Percentiles rank a stretch among this genome's conserved stretches.
Evolutionary conservation across 35 echinoderm and acorn worm genomes (phyloP).

Genomic region (Heliocidaris tuberculata): DNA sequence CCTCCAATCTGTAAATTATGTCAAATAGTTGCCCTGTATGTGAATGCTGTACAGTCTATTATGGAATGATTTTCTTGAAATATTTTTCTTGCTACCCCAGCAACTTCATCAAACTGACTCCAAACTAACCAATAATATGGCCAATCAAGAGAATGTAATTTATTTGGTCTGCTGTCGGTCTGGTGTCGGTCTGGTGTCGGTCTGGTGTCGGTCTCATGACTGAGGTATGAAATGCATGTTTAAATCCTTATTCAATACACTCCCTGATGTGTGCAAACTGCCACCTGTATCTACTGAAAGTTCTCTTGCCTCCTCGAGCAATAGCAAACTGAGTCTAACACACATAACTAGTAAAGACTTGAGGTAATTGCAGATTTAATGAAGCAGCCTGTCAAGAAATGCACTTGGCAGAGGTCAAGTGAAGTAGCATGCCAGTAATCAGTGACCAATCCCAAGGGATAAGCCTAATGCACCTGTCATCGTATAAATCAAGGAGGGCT

Average conservation of each 20-base stretch:
- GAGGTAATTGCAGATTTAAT: background rate
- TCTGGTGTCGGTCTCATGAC: too few species aligned
- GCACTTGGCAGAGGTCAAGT: background rate
- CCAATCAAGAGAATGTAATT: too few species aligned
- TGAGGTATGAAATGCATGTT: too few species aligned
- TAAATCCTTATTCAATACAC: background rate
- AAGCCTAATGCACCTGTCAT: background rate
- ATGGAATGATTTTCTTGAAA: too few species aligned
- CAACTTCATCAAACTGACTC: background rate
- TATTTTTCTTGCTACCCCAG: background rate
- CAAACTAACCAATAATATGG: too few species aligned
- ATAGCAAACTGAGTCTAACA: background rate
- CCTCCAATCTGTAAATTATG: conserved; percentile 75
- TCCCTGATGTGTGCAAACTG: background rate
- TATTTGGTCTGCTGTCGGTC: too few species aligned
- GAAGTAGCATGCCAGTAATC: background rate
- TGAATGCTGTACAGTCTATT: background rate
- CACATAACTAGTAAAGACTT: background rate
- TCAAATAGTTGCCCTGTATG: background rate
- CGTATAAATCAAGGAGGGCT: background rate
- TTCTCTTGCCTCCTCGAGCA: background rate
- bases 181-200: too few species aligned
- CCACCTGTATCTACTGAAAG: background rate
- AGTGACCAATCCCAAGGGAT: background rate
- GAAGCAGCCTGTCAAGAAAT: background rate